Conservation (phyloP, 1,140 invertebrate species). For the Sycophila sp. region DNA sequence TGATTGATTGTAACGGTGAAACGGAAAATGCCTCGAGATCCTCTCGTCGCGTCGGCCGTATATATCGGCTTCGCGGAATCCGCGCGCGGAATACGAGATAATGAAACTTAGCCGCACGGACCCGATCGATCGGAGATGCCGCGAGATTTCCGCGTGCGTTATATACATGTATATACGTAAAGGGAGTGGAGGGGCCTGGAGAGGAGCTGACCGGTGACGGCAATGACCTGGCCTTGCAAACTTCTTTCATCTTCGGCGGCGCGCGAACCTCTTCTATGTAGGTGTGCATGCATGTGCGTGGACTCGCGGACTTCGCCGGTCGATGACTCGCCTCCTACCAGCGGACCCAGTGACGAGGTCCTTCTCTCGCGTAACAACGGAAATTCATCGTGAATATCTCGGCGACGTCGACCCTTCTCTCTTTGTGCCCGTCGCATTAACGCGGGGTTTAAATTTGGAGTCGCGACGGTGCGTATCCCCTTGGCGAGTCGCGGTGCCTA, state of each 20-base stretch:
- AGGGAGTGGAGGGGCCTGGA: background rate
- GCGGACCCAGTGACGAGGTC: too few species aligned
- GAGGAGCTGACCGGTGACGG: background rate
- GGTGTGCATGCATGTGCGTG: background rate
- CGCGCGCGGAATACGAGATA: background rate
- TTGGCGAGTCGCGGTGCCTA: too few species aligned
- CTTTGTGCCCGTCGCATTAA: background rate
- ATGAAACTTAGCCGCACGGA: background rate
- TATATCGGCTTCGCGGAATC: background rate
- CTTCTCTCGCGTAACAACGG: too few species aligned
- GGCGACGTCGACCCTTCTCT: too few species aligned
- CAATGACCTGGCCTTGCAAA: slow-evolving; percentile 7
- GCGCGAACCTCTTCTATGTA: slow-evolving; percentile 56
- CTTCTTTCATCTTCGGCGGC: slow-evolving; percentile 5
- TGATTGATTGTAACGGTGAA: slow-evolving; percentile 33
- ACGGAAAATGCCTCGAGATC: background rate
- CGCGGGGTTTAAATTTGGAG: too few species aligned
- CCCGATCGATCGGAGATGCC: background rate
- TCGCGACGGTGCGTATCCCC: too few species aligned
- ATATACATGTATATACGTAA: background rate
- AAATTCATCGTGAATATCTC: too few species aligned
- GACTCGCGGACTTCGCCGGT: slow-evolving; percentile 19
- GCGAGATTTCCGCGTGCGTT: slow-evolving; percentile 6
- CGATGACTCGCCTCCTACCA: background rate
- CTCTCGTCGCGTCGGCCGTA: background rate